A percentile compares a stretch with the other conserved stretches of the same genome.
phyloP scores from a whole-genome alignment of 2,888 invertebrate species.

The Sialis lutaria region DNA sequence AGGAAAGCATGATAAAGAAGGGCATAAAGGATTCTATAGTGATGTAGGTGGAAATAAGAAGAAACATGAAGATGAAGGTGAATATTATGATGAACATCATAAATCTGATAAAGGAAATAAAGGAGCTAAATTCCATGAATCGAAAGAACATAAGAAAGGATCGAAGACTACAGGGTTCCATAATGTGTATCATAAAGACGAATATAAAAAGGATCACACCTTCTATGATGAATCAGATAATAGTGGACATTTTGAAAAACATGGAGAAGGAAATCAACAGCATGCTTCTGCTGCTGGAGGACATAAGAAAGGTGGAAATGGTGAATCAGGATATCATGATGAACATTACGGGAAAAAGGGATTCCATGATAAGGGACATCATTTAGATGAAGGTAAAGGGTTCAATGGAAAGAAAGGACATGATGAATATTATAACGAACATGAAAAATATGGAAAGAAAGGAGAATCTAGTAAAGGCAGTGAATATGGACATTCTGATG shows the following conservation, averaged over 20 bases:
- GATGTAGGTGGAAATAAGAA: conserved; percentile 35
- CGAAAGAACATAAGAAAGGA: conserved; percentile 46
- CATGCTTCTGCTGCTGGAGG: conserved; percentile 36
- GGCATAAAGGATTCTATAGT: conserved; percentile 32
- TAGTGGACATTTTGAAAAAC: conserved; percentile 45
- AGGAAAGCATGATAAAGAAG: conserved; percentile 34
- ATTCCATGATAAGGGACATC: conserved; percentile 35
- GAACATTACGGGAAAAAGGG: conserved; percentile 37
- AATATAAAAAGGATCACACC: conserved; percentile 59
- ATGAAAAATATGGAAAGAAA: conserved; percentile 35
- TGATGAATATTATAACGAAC: conserved; percentile 33
- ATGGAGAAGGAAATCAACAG: conserved; percentile 35
- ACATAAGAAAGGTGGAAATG: conserved; percentile 35
- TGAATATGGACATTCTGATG: conserved; percentile 27
- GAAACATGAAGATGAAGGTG: conserved; percentile 33
- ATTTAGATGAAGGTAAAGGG: conserved; percentile 32
- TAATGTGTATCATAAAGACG: conserved; percentile 57
- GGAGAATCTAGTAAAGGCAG: conserved; percentile 30
- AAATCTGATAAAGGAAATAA: conserved; percentile 32
- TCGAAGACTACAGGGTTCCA: conserved; percentile 54
- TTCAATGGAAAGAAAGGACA: conserved; percentile 38
- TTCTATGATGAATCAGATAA: conserved; percentile 57
- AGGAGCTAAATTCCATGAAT: conserved; percentile 37
- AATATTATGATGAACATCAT: conserved; percentile 35
- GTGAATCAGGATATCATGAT: conserved; percentile 32